Evolutionary conservation across 2,113 vertebrate genomes (phyloP), one percentile per base, ranked within the genome.

Genomic region (Melanerpes formicivorus): DNA sequence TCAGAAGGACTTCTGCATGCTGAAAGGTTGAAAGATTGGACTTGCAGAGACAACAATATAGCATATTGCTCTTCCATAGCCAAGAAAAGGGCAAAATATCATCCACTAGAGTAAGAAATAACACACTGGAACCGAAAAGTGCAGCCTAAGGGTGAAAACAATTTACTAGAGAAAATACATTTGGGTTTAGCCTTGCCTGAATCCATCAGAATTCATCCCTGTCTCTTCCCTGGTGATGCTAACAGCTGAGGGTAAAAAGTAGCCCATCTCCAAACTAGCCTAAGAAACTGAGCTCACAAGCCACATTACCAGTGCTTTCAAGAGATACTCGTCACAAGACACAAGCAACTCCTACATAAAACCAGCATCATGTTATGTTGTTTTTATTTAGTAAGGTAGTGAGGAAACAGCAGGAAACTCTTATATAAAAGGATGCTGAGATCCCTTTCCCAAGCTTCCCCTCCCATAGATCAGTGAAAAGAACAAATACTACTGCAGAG

Each of bases 51-150:
- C 27, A 64, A 52, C 65, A 87, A 72, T 59, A 87, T 6, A 93
- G 34, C 32, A 40, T n/a, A 44, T 13, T 69, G 37, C 27, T 87
- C 54, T 58, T 65, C 30, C n/a, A 58, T 1, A 69, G 54, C 15
- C 58, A 77, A 79, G 63, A 77, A 90, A 93, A 84, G 80, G 44
- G 70, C 65, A 94, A 83, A 95, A 77, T 65, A 71, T 40, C 58
- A 83, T 52, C 73, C n/a, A 55, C 71, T 83, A 70, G 66, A 79
- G 11, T 34, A 84, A 73, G 14, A 73, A 72, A 76, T 60, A 80
- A 80, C 30, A 64, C 23, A 69, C 46, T 37, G 58, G 79, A 87
- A 42, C 32, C 30, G 44, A 65, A 76, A 90, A 85, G 52, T n/a
- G 26, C 29, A 92, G 46, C 46, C 71, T 65, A 84, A 83, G 89